Conservation (phyloP, 2,797 vertebrate species). For the Eutrigla gurnardus region DNA sequence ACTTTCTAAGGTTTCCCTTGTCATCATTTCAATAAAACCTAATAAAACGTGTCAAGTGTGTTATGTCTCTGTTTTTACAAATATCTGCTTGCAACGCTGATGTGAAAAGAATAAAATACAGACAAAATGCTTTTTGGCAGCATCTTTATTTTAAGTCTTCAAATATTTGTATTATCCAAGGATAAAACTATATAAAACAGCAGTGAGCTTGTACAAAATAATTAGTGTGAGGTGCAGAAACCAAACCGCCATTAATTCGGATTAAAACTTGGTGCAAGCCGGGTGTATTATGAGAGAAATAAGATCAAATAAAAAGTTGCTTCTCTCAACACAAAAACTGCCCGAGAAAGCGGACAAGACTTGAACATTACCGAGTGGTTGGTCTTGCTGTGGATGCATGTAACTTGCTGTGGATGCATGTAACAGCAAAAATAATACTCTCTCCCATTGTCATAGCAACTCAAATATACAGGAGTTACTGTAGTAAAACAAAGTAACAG, state of each 20-base stretch:
- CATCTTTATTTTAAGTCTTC: slow-evolving; percentile 55
- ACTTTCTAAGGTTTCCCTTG: slow-evolving; percentile 33
- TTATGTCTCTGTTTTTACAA: slow-evolving; percentile 5
- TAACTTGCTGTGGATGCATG: too few species aligned
- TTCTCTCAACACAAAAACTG: too few species aligned
- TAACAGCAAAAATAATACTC: slow-evolving; percentile 2
- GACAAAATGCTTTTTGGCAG: neutral
- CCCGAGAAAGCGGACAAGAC: neutral
- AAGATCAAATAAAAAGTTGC: neutral
- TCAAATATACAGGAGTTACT: neutral
- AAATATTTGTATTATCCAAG: neutral
- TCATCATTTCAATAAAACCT: slow-evolving; percentile 67
- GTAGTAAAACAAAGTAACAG: slow-evolving; percentile 21
- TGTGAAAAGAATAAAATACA: slow-evolving; percentile 1
- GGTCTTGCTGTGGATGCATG: too few species aligned
- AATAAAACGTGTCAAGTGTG: slow-evolving; percentile 13
- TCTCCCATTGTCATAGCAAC: neutral
- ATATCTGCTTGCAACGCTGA: neutral
- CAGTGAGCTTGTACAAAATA: slow-evolving; percentile 31
- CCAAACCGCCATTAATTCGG: neutral
- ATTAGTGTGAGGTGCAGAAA: neutral
- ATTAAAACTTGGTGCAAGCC: neutral
- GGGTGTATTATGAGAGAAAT: neutral
- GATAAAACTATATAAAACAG: slow-evolving; percentile 37
- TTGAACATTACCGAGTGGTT: neutral